phyloP scores from a whole-genome alignment of 2,888 invertebrate species.

The Amblyjoppa fuscipennis region DNA sequence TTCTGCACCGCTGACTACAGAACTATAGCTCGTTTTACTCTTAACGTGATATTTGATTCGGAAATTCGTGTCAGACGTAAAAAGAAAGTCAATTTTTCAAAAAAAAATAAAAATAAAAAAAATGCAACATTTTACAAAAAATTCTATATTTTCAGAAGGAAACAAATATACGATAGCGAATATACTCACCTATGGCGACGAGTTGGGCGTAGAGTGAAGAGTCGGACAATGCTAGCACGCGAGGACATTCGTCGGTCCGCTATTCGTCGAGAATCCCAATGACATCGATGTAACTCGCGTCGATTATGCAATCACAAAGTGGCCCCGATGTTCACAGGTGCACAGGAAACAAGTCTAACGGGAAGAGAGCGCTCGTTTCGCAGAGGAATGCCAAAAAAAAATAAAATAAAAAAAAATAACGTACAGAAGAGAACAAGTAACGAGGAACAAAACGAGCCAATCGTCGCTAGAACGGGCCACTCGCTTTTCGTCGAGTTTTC shows the following conservation, averaged over 20 bases:
- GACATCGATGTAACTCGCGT: conserved; percentile 7
- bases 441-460: neutral
- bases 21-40: no score
- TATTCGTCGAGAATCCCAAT: neutral
- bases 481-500: neutral
- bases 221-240: neutral
- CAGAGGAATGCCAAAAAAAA: neutral
- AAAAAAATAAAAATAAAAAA: no score
- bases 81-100: no score
- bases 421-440: neutral
- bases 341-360: neutral
- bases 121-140: no score
- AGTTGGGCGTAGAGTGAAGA: neutral
- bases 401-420: no score
- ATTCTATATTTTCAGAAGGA: no score
- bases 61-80: no score
- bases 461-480: neutral
- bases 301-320: conserved; percentile 17
- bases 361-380: conserved; percentile 1
- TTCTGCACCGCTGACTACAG: no score
- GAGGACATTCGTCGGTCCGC: neutral
- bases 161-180: neutral
- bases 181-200: neutral
- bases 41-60: no score
- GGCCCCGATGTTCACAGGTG: conserved; percentile 8